Evolutionary conservation across 1,140 invertebrate genomes (phyloP).

Genomic region (Ridgeia piscesae): DNA sequence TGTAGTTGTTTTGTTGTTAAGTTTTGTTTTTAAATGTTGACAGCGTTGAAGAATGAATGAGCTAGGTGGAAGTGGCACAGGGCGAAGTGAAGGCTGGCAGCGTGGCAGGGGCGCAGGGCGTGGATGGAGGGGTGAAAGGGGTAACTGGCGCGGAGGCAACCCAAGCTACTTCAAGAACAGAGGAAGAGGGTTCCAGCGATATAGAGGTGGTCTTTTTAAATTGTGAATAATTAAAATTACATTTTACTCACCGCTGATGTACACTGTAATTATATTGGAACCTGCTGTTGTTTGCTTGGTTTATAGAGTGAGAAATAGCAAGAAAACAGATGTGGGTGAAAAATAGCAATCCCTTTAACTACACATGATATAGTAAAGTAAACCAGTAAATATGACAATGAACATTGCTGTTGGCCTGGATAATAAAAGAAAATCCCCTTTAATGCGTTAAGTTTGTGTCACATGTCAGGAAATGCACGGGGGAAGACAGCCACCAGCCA

Average conservation of each 20-base stretch:
- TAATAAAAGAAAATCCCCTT: no score
- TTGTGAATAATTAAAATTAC: neutral
- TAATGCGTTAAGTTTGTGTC: neutral
- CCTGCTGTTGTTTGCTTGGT: no score
- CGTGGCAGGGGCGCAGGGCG: neutral
- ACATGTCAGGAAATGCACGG: neutral
- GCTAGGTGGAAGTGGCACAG: neutral
- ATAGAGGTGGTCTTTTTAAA: neutral
- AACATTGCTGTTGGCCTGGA: no score
- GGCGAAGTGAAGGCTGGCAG: neutral
- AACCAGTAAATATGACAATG: no score
- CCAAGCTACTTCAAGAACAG: neutral
- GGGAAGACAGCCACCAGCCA: neutral
- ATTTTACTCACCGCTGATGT: neutral
- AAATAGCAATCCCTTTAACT: no score
- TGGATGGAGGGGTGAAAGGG: neutral
- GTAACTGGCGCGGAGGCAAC: neutral
- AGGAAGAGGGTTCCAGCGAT: conserved; percentile 2
- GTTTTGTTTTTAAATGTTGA: no score
- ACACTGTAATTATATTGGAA: no score
- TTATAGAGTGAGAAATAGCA: neutral
- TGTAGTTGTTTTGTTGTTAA: no score
- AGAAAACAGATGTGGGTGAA: no score
- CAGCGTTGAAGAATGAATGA: neutral
- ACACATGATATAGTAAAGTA: no score